These are phyloP conservation scores for Montipora capitata DNA, from an alignment of 92 coral and sea anemone genomes.

Conservation along the genomic window DNA sequence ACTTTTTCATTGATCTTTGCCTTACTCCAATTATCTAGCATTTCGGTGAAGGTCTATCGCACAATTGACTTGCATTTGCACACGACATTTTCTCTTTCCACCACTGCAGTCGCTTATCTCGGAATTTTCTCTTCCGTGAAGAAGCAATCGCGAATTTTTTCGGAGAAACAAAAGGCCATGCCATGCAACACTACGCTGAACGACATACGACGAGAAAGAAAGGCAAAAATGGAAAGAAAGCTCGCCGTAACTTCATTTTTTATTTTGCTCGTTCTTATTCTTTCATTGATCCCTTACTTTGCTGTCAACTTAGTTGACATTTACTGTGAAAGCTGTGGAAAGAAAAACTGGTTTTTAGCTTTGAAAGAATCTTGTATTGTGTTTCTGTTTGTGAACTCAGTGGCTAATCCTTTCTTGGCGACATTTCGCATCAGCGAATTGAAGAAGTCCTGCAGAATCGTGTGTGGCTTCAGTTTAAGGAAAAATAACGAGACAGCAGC, in stretches of 20 bases:
- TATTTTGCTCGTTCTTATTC: not conserved
- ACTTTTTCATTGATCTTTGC: conserved; percentile 12
- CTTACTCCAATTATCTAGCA: conserved; percentile 1
- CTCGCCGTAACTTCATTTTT: conserved; percentile 16
- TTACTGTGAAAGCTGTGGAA: not conserved
- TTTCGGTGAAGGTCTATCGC: conserved; percentile 11
- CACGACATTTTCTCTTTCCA: conserved; percentile 18
- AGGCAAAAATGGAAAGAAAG: not conserved
- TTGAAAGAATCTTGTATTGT: not conserved
- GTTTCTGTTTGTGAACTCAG: conserved; percentile 9
- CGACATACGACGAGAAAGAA: not conserved
- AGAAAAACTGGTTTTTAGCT: not conserved
- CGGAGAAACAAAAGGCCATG: not conserved
- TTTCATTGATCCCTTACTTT: conserved; percentile 16
- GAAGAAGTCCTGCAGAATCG: not conserved
- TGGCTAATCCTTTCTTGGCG: conserved; percentile 2
- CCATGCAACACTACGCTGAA: not conserved
- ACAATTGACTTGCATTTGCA: conserved; percentile 9
- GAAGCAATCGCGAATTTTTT: conserved; percentile 8
- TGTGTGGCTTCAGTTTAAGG: not conserved
- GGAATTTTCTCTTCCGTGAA: not conserved
- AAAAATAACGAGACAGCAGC: not conserved
- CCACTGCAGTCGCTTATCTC: not conserved
- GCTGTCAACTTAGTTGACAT: not conserved
- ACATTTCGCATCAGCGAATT: conserved; percentile 18